A percentile compares a stretch with the other conserved stretches of the same genome.
phyloP scores from a whole-genome alignment of 2,113 vertebrate species.

The Arvicanthis niloticus region DNA sequence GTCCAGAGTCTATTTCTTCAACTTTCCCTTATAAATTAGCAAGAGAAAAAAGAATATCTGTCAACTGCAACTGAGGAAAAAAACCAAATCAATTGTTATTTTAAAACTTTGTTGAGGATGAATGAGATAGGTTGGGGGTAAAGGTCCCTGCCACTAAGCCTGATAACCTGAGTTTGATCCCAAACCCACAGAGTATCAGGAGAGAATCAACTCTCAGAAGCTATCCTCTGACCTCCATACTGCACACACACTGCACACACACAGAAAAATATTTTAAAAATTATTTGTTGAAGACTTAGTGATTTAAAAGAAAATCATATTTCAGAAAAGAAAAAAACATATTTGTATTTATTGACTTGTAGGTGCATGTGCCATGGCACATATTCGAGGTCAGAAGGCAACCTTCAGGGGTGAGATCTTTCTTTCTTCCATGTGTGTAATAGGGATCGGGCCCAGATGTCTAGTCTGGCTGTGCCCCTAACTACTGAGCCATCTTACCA shows the following conservation, averaged over 20 bases:
- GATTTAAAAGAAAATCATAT: not conserved
- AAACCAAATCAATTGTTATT: not conserved
- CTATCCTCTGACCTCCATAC: not conserved
- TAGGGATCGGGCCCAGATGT: not conserved
- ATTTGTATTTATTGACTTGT: not conserved
- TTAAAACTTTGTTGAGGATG: not conserved
- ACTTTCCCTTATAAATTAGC: not conserved
- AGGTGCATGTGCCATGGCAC: not conserved
- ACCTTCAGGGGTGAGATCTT: not conserved
- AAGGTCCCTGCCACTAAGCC: not conserved
- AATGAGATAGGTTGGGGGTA: not conserved
- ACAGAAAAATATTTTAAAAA: not conserved
- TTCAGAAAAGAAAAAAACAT: not conserved
- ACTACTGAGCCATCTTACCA: not conserved
- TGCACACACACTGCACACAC: not conserved
- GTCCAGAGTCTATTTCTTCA: constrained; percentile 19
- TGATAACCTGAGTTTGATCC: not conserved
- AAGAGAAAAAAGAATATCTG: not conserved
- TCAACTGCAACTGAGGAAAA: not conserved
- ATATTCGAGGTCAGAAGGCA: not conserved
- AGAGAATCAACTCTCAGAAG: not conserved
- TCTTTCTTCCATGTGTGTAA: not conserved
- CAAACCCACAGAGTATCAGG: not conserved
- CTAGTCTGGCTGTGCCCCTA: not conserved
- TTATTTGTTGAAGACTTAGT: not conserved